Conservation (phyloP, 30 jellyfish, hydroid and myxozoan species). For the Hydractinia echinata region DNA sequence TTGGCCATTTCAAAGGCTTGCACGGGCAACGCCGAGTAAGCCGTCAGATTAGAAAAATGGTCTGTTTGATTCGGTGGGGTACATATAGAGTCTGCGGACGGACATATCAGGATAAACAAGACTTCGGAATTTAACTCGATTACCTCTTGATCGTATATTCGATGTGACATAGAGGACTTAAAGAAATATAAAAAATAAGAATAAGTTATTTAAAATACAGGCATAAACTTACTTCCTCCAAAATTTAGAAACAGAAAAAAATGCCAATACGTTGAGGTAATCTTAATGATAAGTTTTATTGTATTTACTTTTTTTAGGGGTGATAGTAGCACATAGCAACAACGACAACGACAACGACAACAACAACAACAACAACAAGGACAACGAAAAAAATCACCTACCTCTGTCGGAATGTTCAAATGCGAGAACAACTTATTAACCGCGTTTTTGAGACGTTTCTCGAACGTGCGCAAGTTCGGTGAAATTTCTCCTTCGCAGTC, state of each 20-base stretch:
- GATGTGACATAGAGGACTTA: constrained; percentile 69
- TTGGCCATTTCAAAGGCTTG: constrained; percentile 88
- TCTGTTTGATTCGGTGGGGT: constrained; percentile 95
- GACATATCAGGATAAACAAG: constrained; percentile 65
- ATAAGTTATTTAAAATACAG: no score
- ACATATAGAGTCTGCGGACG: constrained; percentile 90
- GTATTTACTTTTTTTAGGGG: no score
- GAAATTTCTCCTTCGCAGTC: background rate
- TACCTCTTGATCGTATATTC: constrained; percentile 88
- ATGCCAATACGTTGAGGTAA: no score
- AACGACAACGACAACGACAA: background rate
- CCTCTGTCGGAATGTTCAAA: constrained; percentile 84
- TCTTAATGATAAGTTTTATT: no score
- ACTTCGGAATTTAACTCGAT: constrained; percentile 83
- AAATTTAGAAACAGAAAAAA: no score
- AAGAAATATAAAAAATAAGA: background rate
- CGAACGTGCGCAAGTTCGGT: background rate
- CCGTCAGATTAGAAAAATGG: constrained; percentile 61
- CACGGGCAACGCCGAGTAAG: constrained; percentile 78
- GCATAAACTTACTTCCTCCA: no score
- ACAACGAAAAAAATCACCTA: background rate
- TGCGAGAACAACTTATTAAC: constrained; percentile 59
- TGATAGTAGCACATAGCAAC: background rate
- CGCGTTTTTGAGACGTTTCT: constrained; percentile 43
- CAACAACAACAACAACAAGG: background rate